A percentile compares a stretch with the other conserved stretches of the same genome.
These are phyloP conservation scores for Rhaphigaster nebulosa DNA, from an alignment of 2,888 invertebrate genomes.

Conservation along the genomic window DNA sequence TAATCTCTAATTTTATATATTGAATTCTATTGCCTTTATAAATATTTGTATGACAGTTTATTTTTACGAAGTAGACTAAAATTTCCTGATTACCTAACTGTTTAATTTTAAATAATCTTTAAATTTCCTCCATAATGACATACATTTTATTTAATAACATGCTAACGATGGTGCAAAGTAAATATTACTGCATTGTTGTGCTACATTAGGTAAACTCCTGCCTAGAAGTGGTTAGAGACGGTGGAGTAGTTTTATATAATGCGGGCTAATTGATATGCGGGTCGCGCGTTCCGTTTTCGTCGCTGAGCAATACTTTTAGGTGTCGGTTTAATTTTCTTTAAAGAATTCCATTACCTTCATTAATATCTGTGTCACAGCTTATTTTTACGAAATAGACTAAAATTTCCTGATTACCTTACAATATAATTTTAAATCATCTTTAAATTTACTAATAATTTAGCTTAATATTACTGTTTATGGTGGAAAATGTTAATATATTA, in stretches of 20 bases:
- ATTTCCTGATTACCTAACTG: not conserved
- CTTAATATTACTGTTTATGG: no score
- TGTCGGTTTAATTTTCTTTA: not conserved
- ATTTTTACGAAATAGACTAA: not conserved
- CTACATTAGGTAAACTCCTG: not conserved
- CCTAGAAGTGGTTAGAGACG: not conserved
- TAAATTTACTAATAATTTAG: no score
- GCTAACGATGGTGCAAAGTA: no score
- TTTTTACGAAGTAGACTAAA: not conserved
- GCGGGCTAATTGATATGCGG: conserved; percentile 8
- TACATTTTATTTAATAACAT: no score
- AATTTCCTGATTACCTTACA: not conserved
- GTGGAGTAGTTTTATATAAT: not conserved
- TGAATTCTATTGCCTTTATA: not conserved
- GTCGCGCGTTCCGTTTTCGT: not conserved
- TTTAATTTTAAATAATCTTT: no score
- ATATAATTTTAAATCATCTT: no score
- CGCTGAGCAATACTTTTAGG: not conserved
- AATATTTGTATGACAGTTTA: not conserved
- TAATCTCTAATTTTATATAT: not conserved
- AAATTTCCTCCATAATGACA: no score
- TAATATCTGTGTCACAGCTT: not conserved
- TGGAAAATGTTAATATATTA: no score
- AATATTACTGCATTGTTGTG: no score
- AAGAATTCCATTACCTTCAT: not conserved